Evolutionary conservation across 2,888 invertebrate species (phyloP).

Genomic region (Malacosoma neustria): DNA sequence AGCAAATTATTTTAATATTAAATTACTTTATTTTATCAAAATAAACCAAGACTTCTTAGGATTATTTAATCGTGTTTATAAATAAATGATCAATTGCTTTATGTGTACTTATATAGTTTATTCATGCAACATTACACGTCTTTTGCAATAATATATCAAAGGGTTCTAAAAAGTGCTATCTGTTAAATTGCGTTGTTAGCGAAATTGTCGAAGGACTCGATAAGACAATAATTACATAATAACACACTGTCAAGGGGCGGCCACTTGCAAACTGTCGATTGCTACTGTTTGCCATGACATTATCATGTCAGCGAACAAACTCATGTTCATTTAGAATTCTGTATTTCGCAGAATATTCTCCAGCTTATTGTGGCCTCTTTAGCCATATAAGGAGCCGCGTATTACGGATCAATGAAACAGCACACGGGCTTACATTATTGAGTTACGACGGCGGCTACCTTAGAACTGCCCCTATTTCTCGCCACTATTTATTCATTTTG

Average conservation of each 20-base stretch:
- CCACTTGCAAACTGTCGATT: conserved; percentile 57
- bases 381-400: conserved; percentile 3
- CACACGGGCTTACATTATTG: conserved; percentile 51
- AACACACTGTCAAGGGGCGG: conserved; percentile 30
- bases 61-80: too few relatives aligned
- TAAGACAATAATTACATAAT: conserved; percentile 31
- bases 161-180: neutral
- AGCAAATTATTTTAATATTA: too few relatives aligned
- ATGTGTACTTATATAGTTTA: too few relatives aligned
- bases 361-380: conserved; percentile 28
- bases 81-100: too few relatives aligned
- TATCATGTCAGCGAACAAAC: conserved; percentile 54
- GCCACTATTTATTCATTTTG: conserved; percentile 72
- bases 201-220: conserved; percentile 11
- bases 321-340: conserved; percentile 44
- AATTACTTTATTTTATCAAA: too few relatives aligned
- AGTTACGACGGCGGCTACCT: conserved; percentile 50
- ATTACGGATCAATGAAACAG: neutral
- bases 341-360: conserved; percentile 45
- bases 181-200: conserved; percentile 16
- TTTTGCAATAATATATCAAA: neutral
- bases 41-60: too few relatives aligned
- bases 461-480: conserved; percentile 69
- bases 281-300: conserved; percentile 61
- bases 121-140: neutral